These are phyloP conservation scores for Julus scandinavius DNA, from an alignment of 2,888 invertebrate genomes.

Conservation along the genomic window DNA sequence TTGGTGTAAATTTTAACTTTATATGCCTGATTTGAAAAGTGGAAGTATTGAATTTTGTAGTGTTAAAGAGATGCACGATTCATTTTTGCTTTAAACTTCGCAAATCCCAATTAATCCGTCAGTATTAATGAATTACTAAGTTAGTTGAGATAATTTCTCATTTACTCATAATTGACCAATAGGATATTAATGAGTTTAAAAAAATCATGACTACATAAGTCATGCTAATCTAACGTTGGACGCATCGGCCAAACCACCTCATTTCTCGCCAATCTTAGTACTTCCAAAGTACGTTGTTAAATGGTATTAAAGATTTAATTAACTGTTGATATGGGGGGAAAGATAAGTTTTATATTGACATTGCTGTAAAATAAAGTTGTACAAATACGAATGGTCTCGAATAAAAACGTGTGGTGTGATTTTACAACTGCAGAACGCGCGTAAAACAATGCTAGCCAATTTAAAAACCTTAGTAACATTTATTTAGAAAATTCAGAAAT, in stretches of 20 bases:
- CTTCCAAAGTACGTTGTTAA: background rate
- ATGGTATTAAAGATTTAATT: conserved; percentile 12
- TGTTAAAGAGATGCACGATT: no score
- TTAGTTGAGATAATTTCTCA: no score
- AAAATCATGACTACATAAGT: background rate
- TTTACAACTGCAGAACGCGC: background rate
- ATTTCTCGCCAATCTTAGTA: background rate
- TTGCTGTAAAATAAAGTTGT: conserved; percentile 1
- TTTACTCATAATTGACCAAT: background rate
- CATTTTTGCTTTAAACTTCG: no score
- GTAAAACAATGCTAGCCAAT: background rate
- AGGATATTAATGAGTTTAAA: background rate
- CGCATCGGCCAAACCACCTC: background rate
- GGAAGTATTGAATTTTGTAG: background rate
- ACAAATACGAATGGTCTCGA: background rate
- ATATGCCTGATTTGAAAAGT: background rate
- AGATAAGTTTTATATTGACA: conserved; percentile 1
- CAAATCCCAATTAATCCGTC: no score
- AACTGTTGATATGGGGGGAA: background rate
- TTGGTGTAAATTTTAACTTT: background rate
- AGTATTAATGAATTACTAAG: no score
- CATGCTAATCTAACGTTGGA: background rate
- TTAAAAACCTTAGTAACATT: conserved; percentile 9
- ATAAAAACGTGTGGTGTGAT: background rate
- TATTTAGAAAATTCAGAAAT: conserved; percentile 8